Base-by-base conservation (phyloP, 1,140 invertebrate genomes). In the Drosophila ficusphila region DNA sequence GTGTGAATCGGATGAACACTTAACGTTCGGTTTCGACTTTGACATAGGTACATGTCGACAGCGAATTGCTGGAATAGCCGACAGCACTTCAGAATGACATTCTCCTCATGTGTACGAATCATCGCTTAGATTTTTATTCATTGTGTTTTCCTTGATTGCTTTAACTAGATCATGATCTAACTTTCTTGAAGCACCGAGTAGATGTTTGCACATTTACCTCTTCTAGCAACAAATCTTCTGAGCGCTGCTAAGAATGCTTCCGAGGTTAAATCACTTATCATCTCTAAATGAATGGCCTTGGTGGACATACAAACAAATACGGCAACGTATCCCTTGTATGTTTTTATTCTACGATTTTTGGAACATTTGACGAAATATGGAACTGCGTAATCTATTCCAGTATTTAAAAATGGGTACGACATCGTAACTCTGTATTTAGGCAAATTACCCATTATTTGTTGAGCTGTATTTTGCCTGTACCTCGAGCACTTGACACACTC, bases 61-160 rank as follows among this genome's bases (percentile, higher is more conserved):
- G 91, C 48, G 83, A 79, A 92, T 75, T 93, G 82, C 76, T 79
- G 38, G 21, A 60, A 53, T 8, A 73, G 53, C 39, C 76, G 65
- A 39, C 53, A 19, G 34, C 36, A 78, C 36, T 42, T 21, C 48
- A 76, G 64, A 46, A 89, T 73, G 6, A 23, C 19, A 46, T 61
- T 51, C 62, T 76, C 16, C 39, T 81, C 91, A 23, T 23, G 21
- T 23, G 21, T 23, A 23, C 2, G 21, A 23, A 92, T 92, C 68
- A 91, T 75, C 21, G 21, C 21, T 23, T 23, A 23, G 21, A 23
- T 23, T 23, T 23, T 23, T 23, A 23, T 23, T 23, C 21, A 23
- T 23, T 23, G 21, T 23, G 21, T 23, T 23, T 23, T 23, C 21
- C 4, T 23, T 23, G 21, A 23, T 23, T 23, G 21, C 21, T 23